Evolutionary conservation across 2,888 invertebrate genomes (phyloP), one percentile per base, ranked within the genome.

Genomic region (Tiliacea aurago): DNA sequence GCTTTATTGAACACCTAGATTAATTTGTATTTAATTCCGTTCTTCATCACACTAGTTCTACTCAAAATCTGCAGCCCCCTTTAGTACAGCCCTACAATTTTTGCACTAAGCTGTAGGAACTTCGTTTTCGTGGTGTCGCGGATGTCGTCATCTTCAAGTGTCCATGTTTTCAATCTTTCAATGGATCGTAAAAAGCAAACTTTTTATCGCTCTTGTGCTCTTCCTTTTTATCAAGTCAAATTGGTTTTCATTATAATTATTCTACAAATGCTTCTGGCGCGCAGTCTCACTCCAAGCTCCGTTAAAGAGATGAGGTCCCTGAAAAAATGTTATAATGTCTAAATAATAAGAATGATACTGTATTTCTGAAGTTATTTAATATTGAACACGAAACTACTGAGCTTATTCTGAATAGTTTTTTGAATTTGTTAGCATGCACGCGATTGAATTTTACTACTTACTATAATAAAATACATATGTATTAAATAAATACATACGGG

Each of bases 311-410:
- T n/a, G 37, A 45, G 13, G 13, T 59, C 2, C n/a, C n/a, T 70
- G 51, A 53, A 74, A 79, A 64, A 62, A 41, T 20, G 10, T 49
- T 41, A 28, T 43, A 56, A 79, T 72, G 13, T 10, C 20, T 55
- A 7, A 43, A 13, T 55, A 7, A 41, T 47, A 41, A 49, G 2
- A 33, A 80, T 49, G n/a, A 49, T 72, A 55, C 53, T 61, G 41
- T 75, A 72, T 55, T 55, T 61, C 41, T 41, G 20, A 55, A 49
- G 53, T 62, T 61, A 80, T 80, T 72, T 56, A 61, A 80, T 80
- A 55, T 49, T n/a, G 61, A 18, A 45, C 37, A 80, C 43, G 55
- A 56, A 79, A 76, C 53, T 47, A 33, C n/a, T 45, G 49, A 13
- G 47, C 15, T 51, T 41, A 53, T 61, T n/a, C 55, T 55, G 2